Base-by-base conservation (phyloP, 37 sponge, comb jelly and placozoan genomes). In the Theonella swinhoei region DNA sequence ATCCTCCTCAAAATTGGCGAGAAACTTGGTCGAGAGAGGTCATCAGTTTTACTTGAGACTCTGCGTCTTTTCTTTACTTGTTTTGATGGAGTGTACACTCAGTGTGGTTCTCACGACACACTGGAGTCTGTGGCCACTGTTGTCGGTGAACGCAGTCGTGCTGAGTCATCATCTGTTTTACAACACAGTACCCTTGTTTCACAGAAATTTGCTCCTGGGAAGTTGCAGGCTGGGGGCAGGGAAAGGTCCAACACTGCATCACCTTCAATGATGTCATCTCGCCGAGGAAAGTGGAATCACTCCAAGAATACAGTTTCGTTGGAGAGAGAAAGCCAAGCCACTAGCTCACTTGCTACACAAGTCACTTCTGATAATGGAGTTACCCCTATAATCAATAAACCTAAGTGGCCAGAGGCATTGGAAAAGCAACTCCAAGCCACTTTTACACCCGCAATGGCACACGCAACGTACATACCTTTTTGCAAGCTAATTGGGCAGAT, bases 401-500 rank as follows among this genome's bases (percentile, higher is more conserved):
- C 54, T 17, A 47, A 47, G 54, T 14, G 11, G 11, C 54, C 54
- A 7, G 14, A 7, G 54, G 54, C 54, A 14, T 14, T 47, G 54
- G 54, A 47, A 47, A n/a, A n/a, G 33, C 85, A 93, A 81, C 62
- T 94, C 19, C 39, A 74, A 4, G 35, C 37, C 47, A 87, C 93
- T 4, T 93, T 96, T 71, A 80, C 83, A n/a, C 80, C 79, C 0
- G 74, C 81, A 0, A 64, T 96, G 83, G 92, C 91, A 1, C 87
- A 91, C 67, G 66, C 67, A 0, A 79, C 95, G 3, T 96, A 96
- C 63, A 77, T 96, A 7, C 82, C 76, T 24, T 88, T 96, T 77
- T 96, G 96, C 58, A 80, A 80, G 26, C 71, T 86, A n/a, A 72
- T 96, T 7, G 96, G 96, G 0, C 94, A 96, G 78, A 69, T 90